Base-by-base conservation (phyloP, 2,888 invertebrate species). In the Platycnemis pennipes region DNA sequence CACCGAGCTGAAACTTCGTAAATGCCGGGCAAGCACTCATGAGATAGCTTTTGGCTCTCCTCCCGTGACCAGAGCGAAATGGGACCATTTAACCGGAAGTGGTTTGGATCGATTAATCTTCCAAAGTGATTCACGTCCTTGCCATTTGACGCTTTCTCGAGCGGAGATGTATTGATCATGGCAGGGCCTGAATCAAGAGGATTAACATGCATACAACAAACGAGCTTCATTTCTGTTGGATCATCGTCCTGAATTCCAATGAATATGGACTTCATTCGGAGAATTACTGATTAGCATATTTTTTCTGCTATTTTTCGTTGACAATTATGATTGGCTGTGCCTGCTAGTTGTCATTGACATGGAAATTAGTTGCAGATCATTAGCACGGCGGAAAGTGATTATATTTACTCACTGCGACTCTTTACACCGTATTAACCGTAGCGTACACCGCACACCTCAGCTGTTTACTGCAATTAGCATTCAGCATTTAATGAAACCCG, bases 71-170 rank as follows among this genome's bases (percentile, higher is more conserved):
- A 37, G 11, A 77, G 77, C 77, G 77, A 77, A 37, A 37, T 77
- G 77, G 77, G 16, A 37, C 77, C 77, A 37, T 77, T 77, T 31
- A 77, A 37, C 37, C 77, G 77, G 77, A 77, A 77, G 77, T 37
- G 77, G 77, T 77, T 16, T 77, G 77, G 13, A 77, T 77, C 37
- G 63, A 63, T 63, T 63, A 63, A 63, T 63, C 63, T 63, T 63
- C 63, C 63, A n/a, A 63, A 63, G 63, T 63, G 63, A n/a, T 63
- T 63, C 63, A 63, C 63, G 63, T 63, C 63, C 63, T 63, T n/a
- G 63, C 63, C 63, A 63, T 63, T 63, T 63, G 63, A 63, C n/a
- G n/a, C 63, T n/a, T 63, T 63, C 63, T 63, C 63, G 22, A n/a
- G 63, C 26, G 63, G 7, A 26, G 63, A 77, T 77, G 37, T 37